A percentile compares a stretch with the other conserved stretches of the same genome.
These are phyloP conservation scores for Exocentrus adspersus DNA, from an alignment of 2,888 invertebrate species.

Conservation along the genomic window DNA sequence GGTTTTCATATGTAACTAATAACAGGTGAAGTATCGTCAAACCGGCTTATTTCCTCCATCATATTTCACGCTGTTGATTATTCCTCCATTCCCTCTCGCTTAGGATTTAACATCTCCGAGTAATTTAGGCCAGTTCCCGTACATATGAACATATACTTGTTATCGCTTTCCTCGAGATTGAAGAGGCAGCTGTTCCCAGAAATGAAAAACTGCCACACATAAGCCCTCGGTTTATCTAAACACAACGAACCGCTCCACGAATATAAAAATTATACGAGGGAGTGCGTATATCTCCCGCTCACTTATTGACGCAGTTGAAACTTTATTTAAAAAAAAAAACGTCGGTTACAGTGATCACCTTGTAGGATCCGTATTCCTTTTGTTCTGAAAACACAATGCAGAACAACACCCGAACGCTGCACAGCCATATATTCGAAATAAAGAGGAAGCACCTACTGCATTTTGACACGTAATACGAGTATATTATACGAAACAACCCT, in stretches of 20 bases:
- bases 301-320: too few relatives aligned
- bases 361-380: too few relatives aligned
- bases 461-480: constrained; percentile 4
- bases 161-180: constrained; percentile 3
- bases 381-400: too few relatives aligned
- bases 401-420: too few relatives aligned
- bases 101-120: neutral
- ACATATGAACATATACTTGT: constrained; percentile 1
- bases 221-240: neutral
- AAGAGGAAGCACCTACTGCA: neutral
- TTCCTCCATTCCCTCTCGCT: neutral
- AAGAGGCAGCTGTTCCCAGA: neutral
- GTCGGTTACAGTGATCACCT: too few relatives aligned
- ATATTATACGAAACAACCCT: constrained; percentile 2
- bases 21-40: too few relatives aligned
- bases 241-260: neutral
- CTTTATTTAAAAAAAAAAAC: too few relatives aligned
- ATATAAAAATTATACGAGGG: too few relatives aligned
- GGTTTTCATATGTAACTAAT: too few relatives aligned
- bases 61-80: too few relatives aligned
- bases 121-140: neutral
- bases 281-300: neutral
- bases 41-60: too few relatives aligned
- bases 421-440: too few relatives aligned
- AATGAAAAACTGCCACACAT: neutral